Conservation (phyloP, 2,113 vertebrate genomes). For the Phylloscopus trochiloides region DNA sequence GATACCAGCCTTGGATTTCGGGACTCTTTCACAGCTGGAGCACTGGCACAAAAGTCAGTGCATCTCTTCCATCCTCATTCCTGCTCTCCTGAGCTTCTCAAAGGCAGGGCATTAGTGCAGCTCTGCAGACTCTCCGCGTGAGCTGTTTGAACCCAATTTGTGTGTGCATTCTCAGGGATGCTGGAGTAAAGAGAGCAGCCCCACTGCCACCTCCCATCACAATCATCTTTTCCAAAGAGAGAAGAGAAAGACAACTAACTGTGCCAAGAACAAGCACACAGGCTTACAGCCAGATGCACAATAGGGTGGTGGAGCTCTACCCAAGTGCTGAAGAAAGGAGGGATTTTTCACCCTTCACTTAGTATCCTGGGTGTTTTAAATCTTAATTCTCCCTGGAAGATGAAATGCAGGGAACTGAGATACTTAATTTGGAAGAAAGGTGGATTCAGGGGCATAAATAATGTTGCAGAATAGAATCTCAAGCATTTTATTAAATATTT, state of each 20-base stretch:
- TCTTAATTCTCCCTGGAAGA: background rate
- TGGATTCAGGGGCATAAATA: background rate
- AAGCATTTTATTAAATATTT: background rate
- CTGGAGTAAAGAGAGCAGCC: background rate
- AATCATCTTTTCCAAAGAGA: background rate
- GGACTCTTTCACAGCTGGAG: background rate
- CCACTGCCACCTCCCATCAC: background rate
- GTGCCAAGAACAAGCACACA: background rate
- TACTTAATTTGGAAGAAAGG: background rate
- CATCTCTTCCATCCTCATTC: background rate
- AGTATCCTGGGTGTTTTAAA: background rate
- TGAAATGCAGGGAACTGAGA: background rate
- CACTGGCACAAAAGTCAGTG: background rate
- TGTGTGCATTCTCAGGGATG: background rate
- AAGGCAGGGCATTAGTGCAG: background rate
- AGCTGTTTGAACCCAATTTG: background rate
- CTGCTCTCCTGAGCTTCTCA: background rate
- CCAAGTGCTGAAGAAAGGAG: background rate
- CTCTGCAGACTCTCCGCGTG: background rate
- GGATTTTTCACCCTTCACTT: background rate
- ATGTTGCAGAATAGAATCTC: background rate
- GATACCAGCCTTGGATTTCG: background rate
- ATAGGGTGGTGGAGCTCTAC: rapidly evolving
- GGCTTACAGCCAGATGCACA: background rate
- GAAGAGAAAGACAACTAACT: background rate